phyloP scores from a whole-genome alignment of 2,888 invertebrate species.

The Microctonus brassicae region DNA sequence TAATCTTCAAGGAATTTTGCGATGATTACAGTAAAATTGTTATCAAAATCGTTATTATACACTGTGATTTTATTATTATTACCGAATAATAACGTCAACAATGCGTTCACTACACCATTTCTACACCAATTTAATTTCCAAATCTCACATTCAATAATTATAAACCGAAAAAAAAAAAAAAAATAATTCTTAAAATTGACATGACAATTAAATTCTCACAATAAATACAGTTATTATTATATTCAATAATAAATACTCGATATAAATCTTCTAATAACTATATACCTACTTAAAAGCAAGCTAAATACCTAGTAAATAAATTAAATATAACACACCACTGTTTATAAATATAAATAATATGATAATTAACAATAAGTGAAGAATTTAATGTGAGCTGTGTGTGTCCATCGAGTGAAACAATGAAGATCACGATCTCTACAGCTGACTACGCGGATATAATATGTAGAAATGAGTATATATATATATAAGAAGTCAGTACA shows the following conservation, averaged over 20 bases:
- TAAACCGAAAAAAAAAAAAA: not conserved
- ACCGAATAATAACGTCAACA: not conserved
- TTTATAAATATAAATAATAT: not conserved
- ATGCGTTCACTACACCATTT: no score
- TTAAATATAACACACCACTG: not conserved
- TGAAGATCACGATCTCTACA: no score
- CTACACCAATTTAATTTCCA: no score
- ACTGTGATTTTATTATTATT: not conserved
- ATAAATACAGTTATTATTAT: not conserved
- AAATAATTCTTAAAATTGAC: not conserved
- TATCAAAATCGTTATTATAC: not conserved
- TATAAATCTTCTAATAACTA: no score
- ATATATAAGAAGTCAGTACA: no score
- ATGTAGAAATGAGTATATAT: no score
- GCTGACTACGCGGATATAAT: no score
- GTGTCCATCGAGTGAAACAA: no score
- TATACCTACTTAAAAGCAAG: no score
- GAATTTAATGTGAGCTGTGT: no score
- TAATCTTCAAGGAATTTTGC: not conserved
- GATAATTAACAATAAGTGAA: slow-evolving; percentile 22
- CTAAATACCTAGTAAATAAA: no score
- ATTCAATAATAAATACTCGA: not conserved
- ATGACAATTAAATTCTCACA: not conserved
- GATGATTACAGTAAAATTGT: not conserved
- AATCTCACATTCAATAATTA: not conserved